Conservation (phyloP, 2,888 invertebrate genomes). For the Leistus spinibarbis region DNA sequence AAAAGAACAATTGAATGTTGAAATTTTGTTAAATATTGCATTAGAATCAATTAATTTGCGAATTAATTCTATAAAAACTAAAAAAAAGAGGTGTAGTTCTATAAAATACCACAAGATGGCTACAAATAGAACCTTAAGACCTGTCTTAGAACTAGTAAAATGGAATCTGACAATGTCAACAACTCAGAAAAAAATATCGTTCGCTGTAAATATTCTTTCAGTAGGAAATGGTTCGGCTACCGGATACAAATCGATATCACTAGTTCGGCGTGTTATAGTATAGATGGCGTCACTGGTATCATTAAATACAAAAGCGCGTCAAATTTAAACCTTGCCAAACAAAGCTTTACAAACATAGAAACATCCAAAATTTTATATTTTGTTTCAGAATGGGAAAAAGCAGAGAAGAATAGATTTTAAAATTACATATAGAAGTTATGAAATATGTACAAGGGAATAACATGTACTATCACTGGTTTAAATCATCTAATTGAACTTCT, state of each 20-base stretch:
- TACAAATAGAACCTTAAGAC: too few species aligned
- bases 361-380: neutral
- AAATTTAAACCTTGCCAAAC: conserved; percentile 15
- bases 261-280: conserved; percentile 11
- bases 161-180: too few species aligned
- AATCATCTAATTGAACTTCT: neutral
- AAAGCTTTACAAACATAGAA: neutral
- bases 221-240: conserved; percentile 22
- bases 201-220: neutral
- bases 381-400: neutral
- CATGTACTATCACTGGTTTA: neutral
- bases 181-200: too few species aligned
- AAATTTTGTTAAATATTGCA: too few species aligned
- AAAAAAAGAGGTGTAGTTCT: too few species aligned
- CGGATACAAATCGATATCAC: conserved; percentile 18
- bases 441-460: neutral
- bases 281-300: conserved; percentile 25
- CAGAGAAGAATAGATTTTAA: neutral
- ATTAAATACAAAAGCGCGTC: conserved; percentile 28
- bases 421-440: neutral
- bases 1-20: too few species aligned
- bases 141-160: too few species aligned
- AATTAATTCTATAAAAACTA: too few species aligned
- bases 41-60: too few species aligned
- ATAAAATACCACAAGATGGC: too few species aligned